phyloP scores from a whole-genome alignment of 1,140 invertebrate genomes.

The Diachasmimorpha longicaudata region DNA sequence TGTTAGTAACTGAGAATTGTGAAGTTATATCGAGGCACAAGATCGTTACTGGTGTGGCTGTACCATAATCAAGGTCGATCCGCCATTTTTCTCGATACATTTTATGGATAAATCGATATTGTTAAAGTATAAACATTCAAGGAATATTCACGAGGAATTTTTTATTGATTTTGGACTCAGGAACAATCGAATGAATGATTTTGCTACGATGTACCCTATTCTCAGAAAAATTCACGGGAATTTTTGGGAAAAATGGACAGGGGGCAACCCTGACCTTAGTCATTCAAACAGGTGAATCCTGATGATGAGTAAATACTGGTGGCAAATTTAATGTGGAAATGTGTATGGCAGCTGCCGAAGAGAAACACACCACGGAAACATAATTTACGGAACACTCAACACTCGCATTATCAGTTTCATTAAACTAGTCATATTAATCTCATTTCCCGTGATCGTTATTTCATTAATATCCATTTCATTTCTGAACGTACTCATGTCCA shows the following conservation, averaged over 20 bases:
- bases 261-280: too few relatives aligned
- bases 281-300: conserved; percentile 44
- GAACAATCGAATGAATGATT: too few relatives aligned
- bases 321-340: conserved; percentile 49
- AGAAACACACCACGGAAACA: conserved; percentile 37
- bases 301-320: conserved; percentile 47
- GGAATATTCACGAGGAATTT: too few relatives aligned
- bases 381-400: conserved; percentile 53
- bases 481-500: not conserved
- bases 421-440: conserved; percentile 58
- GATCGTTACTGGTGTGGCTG: not conserved
- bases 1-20: not conserved
- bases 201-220: too few relatives aligned
- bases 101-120: too few relatives aligned
- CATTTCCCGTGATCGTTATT: conserved; percentile 50
- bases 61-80: conserved; percentile 37
- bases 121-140: too few relatives aligned
- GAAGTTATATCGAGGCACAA: conserved; percentile 32
- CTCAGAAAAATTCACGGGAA: too few relatives aligned
- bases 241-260: not conserved
- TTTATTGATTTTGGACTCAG: too few relatives aligned
- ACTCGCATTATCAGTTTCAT: conserved; percentile 56
- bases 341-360: conserved; percentile 32
- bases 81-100: too few relatives aligned
- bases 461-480: conserved; percentile 46